A percentile compares a stretch with the other conserved stretches of the same genome.
phyloP scores from a whole-genome alignment of 2,797 vertebrate species.

The Spheniscus humboldti region DNA sequence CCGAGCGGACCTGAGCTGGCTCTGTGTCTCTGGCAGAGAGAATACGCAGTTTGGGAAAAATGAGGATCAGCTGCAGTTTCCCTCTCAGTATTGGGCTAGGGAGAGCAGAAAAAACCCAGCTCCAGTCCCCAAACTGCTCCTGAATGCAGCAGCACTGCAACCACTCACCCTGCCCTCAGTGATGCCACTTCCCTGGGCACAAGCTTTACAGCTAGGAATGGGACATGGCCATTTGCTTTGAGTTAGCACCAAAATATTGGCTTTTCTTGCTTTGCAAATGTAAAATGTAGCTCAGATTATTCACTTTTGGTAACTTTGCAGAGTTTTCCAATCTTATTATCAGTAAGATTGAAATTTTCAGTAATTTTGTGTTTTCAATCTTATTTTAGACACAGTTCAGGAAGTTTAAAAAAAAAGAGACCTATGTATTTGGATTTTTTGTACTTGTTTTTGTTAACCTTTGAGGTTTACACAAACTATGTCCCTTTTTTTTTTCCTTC shows the following conservation, averaged over 20 bases:
- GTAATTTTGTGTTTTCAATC: background rate
- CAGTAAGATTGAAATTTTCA: background rate
- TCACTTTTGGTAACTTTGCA: background rate
- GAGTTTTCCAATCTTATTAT: background rate
- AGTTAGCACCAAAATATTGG: background rate
- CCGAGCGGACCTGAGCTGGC: background rate
- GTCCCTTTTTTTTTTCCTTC: background rate
- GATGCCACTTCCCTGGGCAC: rapidly evolving
- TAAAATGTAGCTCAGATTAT: background rate
- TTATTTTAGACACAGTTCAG: background rate
- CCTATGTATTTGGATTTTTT: background rate
- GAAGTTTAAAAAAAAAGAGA: background rate
- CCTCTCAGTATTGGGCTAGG: background rate
- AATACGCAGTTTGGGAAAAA: background rate
- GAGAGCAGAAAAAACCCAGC: background rate
- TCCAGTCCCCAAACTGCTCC: background rate
- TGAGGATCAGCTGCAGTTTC: background rate
- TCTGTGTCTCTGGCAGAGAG: background rate
- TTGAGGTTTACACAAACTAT: background rate
- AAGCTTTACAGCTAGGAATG: background rate
- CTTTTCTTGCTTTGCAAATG: background rate
- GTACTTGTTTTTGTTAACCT: background rate
- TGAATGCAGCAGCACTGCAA: background rate
- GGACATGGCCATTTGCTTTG: background rate
- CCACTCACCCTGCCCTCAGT: rapidly evolving